A percentile compares a stretch with the other conserved stretches of the same genome.
phyloP scores from a whole-genome alignment of 2,113 vertebrate species.

The Puffinus mauretanicus region DNA sequence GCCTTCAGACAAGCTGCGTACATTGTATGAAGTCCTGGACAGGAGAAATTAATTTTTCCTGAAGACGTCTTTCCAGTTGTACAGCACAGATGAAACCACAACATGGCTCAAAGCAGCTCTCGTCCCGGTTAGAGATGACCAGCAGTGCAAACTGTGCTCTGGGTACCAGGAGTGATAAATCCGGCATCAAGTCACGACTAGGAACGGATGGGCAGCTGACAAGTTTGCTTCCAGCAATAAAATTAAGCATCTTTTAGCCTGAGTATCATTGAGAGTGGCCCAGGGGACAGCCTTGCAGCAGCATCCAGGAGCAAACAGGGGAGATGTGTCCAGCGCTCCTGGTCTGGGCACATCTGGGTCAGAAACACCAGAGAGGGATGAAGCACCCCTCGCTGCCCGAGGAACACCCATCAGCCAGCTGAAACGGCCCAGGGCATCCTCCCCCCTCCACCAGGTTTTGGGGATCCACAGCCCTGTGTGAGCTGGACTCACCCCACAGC shows the following conservation, averaged over 20 bases:
- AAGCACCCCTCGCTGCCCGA: background rate
- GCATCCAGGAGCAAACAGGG: background rate
- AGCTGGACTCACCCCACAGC: background rate
- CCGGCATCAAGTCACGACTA: background rate
- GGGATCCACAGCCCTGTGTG: background rate
- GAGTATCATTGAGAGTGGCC: background rate
- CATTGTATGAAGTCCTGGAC: rapidly evolving
- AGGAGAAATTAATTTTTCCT: background rate
- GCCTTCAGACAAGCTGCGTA: background rate
- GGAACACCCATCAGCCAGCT: background rate
- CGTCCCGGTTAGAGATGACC: background rate
- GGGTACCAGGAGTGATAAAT: background rate
- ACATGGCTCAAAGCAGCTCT: background rate
- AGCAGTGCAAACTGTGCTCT: background rate
- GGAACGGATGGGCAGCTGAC: background rate
- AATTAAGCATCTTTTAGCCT: background rate
- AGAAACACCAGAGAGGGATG: background rate
- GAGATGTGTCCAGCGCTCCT: background rate
- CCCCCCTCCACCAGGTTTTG: background rate
- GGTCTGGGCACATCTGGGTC: background rate
- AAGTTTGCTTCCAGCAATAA: background rate
- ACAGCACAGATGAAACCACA: background rate
- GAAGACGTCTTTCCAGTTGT: background rate
- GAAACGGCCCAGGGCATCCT: background rate
- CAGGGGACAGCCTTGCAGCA: background rate